Base-by-base conservation (phyloP, 2,113 vertebrate species). In the Neodon shergylaensis region DNA sequence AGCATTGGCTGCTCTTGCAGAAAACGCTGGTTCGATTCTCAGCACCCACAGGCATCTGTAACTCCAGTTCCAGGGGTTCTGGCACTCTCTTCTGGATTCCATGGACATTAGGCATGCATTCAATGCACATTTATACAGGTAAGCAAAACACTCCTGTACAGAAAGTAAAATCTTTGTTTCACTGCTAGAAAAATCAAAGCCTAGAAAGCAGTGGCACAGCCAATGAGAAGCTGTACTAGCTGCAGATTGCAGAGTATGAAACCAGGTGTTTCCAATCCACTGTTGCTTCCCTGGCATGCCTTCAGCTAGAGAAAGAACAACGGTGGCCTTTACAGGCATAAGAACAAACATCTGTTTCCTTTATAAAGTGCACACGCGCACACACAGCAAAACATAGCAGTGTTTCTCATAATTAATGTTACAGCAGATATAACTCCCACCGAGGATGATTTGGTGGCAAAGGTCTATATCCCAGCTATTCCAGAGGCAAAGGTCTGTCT, bases 201-300 rank as follows among this genome's bases (percentile, higher is more conserved):
- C 7, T 52, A 12, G 63, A n/a, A 76, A 95, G 39, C 68, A 65
- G 3, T 9, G 17, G 0, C 14, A 13, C 21, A n/a, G 52, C 52
- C 44, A 22, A 3, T 33, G 22, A 44, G 58, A 66, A 91, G 73
- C 1, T 3, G 7, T 1, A 36, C 39, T 24, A 7, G 31, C 39
- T 28, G 28, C 78, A 12, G 36, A n/a, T 0, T n/a, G 42, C 68
- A 54, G 28, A 68, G 73, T 31, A 33, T 19, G 39, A 68, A 88
- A 5, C 22, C 21, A 10, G 39, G 73, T 10, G 61, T 65, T 63
- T 31, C 36, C 54, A 3, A 2, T 31, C n/a, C 31, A 7, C 28
- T 24, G 31, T 1, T 7, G 42, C 58, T n/a, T 83, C 31, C 19
- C 58, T 42, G 33, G 3, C 0, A 2, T 1, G 8, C 17, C 36